Conservation (phyloP, 2,113 vertebrate species). For the Mobula hypostoma region DNA sequence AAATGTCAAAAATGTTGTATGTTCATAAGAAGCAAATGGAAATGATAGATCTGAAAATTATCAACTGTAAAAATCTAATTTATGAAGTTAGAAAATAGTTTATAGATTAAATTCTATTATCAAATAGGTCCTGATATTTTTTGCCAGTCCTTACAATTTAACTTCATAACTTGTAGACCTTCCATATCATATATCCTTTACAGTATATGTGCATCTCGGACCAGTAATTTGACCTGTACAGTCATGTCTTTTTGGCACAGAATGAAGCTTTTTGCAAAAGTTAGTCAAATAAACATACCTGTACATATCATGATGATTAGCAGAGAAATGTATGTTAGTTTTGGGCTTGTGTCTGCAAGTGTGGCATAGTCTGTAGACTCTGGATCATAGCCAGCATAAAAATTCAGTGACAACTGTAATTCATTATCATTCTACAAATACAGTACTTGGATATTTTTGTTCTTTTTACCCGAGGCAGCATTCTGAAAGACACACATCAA, state of each 20-base stretch:
- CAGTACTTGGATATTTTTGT: background rate
- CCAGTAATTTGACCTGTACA: background rate
- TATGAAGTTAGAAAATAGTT: background rate
- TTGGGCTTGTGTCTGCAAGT: slow-evolving; percentile 35
- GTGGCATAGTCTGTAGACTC: background rate
- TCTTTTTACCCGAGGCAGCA: background rate
- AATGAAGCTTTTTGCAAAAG: background rate
- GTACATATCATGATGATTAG: background rate
- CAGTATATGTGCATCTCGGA: background rate
- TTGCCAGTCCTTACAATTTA: background rate
- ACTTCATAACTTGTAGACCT: background rate
- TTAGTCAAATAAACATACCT: slow-evolving; percentile 15
- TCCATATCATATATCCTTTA: background rate
- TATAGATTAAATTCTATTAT: background rate
- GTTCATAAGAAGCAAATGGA: background rate
- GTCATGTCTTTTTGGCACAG: slow-evolving; percentile 5
- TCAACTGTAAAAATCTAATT: background rate
- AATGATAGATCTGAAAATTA: background rate
- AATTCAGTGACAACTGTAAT: background rate
- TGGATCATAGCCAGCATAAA: background rate
- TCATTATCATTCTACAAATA: background rate
- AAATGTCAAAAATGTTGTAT: background rate
- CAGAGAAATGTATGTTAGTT: background rate
- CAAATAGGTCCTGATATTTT: background rate
- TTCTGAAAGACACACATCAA: background rate